Percentiles rank a stretch among this genome's conserved stretches.
These are phyloP conservation scores for Nannobrachium achirus DNA, from an alignment of 2,113 vertebrate genomes.

Conservation along the genomic window DNA sequence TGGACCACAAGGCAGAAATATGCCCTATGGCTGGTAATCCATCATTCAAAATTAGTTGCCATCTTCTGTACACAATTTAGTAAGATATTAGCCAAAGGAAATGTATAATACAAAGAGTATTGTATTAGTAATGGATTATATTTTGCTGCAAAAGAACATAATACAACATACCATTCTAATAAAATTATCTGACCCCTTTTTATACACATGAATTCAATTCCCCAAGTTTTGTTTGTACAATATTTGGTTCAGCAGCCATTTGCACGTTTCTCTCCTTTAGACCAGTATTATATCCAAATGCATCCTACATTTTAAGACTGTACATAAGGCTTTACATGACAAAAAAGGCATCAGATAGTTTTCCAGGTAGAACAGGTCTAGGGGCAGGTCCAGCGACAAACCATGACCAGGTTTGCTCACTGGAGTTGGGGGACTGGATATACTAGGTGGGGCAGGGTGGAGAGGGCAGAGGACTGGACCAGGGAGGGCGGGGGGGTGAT, in stretches of 20 bases:
- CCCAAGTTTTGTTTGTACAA: neutral
- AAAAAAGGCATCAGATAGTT: conserved; percentile 58
- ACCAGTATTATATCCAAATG: conserved; percentile 55
- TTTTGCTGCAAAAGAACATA: neutral
- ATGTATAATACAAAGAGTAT: conserved; percentile 30
- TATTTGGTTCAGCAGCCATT: conserved; percentile 20
- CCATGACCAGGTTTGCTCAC: conserved; percentile 26
- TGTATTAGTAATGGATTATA: conserved; percentile 50
- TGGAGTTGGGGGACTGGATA: conserved; percentile 50
- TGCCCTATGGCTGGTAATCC: conserved; percentile 28
- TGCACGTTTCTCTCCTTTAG: conserved; percentile 50
- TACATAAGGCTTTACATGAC: conserved; percentile 1
- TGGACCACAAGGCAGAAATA: conserved; percentile 54
- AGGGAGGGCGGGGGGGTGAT: conserved; percentile 61
- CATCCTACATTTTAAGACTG: neutral
- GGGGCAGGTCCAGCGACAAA: conserved; percentile 16
- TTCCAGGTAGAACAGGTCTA: conserved; percentile 22
- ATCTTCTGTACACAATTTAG: conserved; percentile 42
- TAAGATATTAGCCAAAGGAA: conserved; percentile 17
- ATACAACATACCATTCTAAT: conserved; percentile 35
- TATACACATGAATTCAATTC: conserved; percentile 14
- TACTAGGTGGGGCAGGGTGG: conserved; percentile 44
- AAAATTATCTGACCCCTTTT: conserved; percentile 49
- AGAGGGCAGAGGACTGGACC: conserved; percentile 59
- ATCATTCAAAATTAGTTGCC: conserved; percentile 32